Conservation (phyloP, 2,888 invertebrate genomes). For the Theristus sp. region DNA sequence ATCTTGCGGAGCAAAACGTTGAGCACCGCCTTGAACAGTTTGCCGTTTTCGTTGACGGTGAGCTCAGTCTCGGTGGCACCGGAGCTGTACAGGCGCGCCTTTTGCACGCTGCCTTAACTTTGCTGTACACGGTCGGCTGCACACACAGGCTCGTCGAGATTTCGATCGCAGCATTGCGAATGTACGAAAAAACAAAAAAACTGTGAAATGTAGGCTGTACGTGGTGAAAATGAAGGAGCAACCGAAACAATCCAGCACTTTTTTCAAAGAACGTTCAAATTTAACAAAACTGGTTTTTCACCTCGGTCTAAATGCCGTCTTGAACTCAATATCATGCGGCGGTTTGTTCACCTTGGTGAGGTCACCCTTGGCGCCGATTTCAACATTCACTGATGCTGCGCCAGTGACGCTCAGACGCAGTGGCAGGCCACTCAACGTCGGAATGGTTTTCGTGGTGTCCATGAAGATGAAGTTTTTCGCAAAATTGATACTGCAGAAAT, state of each 20-base stretch:
- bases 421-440: slow-evolving; percentile 63
- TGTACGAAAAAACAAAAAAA: no score
- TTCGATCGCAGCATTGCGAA: no score
- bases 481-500: neutral
- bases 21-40: neutral
- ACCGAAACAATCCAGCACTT: no score
- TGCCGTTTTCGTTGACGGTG: neutral
- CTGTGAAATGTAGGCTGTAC: no score
- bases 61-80: neutral
- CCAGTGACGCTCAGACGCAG: slow-evolving; percentile 64
- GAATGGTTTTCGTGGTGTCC: slow-evolving; percentile 67
- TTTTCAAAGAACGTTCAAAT: no score
- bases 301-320: slow-evolving; percentile 32
- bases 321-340: neutral
- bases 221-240: no score
- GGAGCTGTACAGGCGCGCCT: neutral
- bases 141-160: no score
- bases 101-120: neutral
- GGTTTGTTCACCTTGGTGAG: neutral
- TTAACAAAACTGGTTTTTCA: no score
- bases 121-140: no score
- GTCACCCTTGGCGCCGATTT: neutral
- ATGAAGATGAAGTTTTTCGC: slow-evolving; percentile 62
- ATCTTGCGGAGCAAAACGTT: neutral
- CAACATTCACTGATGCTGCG: neutral